A percentile compares a stretch with the other conserved stretches of the same genome.
Evolutionary conservation across 2,113 vertebrate species (phyloP).

Genomic region (Indicator indicator): DNA sequence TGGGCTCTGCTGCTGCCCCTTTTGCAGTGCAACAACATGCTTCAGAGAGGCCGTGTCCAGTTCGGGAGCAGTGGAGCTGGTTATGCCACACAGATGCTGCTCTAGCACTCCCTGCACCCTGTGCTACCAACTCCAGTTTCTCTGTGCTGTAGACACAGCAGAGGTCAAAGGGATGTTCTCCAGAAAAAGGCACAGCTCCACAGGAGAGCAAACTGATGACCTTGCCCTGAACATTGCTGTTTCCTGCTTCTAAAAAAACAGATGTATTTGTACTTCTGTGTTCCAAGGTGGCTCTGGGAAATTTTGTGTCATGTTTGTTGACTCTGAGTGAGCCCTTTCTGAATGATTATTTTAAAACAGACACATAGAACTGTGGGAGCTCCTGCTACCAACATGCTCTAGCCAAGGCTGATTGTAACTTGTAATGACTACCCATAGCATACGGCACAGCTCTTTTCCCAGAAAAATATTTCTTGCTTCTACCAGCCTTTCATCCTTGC

Average conservation of each 20-base stretch:
- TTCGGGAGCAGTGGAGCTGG: neutral
- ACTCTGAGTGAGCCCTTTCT: neutral
- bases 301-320: neutral
- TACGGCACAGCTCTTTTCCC: neutral
- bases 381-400: neutral
- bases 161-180: neutral
- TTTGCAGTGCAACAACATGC: fast-evolving
- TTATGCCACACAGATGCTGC: neutral
- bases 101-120: neutral
- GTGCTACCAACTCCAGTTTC: neutral
- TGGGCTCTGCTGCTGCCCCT: neutral
- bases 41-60: neutral
- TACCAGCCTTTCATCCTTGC: neutral
- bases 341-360: neutral
- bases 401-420: neutral
- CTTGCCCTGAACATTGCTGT: neutral
- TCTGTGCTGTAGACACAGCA: neutral
- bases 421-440: neutral
- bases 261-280: neutral
- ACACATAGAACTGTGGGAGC: neutral
- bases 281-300: neutral
- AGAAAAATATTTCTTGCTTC: neutral
- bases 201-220: neutral
- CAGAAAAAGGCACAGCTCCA: neutral
- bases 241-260: neutral